Evolutionary conservation across 2,113 vertebrate species (phyloP).

Genomic region (Hyperoodon ampullatus): DNA sequence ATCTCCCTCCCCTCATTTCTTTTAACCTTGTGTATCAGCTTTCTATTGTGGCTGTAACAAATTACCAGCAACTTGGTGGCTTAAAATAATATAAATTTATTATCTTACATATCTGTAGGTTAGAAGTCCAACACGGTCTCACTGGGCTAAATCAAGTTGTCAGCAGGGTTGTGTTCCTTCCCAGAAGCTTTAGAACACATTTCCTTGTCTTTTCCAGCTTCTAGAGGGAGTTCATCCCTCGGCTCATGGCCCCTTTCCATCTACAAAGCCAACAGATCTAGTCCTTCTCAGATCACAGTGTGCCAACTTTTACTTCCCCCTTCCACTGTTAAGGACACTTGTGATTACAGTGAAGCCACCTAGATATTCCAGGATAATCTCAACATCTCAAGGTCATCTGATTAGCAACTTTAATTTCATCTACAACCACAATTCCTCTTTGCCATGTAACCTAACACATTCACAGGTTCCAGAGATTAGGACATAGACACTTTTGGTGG

Average conservation of each 20-base stretch:
- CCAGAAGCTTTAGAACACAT: background rate
- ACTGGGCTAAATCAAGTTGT: background rate
- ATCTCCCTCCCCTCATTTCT: background rate
- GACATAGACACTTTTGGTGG: background rate
- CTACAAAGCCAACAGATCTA: background rate
- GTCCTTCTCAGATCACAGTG: background rate
- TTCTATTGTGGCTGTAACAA: background rate
- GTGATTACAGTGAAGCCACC: background rate
- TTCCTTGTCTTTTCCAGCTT: background rate
- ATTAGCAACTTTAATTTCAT: conserved; percentile 33
- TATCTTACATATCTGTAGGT: background rate
- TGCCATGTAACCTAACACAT: background rate
- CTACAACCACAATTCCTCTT: background rate
- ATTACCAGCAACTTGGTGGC: background rate
- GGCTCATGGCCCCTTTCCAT: background rate
- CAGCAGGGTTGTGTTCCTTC: background rate
- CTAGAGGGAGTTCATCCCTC: background rate
- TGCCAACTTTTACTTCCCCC: background rate
- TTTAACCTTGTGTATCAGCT: background rate
- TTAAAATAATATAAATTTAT: conserved; percentile 1
- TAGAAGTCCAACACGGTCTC: background rate
- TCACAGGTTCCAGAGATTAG: background rate
- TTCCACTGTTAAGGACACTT: background rate
- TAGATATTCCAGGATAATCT: background rate
- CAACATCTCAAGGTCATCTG: background rate